Percentiles rank a stretch among this genome's conserved stretches.
Conservation (phyloP, 92 coral and sea anemone species). For the Phymanthus crucifer region DNA sequence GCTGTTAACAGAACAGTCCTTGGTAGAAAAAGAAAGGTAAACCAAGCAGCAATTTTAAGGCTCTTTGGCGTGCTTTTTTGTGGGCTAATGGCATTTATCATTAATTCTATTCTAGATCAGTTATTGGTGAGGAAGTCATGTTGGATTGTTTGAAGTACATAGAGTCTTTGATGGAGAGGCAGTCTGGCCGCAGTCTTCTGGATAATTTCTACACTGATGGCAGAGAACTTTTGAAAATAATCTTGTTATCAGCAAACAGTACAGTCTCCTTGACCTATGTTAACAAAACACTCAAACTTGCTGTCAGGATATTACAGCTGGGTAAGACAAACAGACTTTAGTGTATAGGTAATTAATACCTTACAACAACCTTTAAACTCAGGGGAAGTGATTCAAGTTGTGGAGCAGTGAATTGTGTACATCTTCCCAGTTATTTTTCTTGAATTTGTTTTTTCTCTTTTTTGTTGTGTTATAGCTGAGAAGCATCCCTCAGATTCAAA, state of each 20-base stretch:
- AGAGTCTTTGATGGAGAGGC: constrained; percentile 83
- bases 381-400: too few species aligned
- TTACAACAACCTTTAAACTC: background rate
- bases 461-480: constrained; percentile 48
- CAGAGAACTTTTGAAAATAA: constrained; percentile 67
- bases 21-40: constrained; percentile 65
- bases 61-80: background rate
- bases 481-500: constrained; percentile 73
- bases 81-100: background rate
- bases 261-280: constrained; percentile 88
- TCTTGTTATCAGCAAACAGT: constrained; percentile 81
- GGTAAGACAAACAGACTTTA: constrained; percentile 52
- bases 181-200: constrained; percentile 68
- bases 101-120: constrained; percentile 49
- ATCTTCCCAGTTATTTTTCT: background rate
- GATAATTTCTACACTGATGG: constrained; percentile 78
- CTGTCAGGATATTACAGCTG: constrained; percentile 77
- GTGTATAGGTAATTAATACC: background rate
- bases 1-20: constrained; percentile 82
- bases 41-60: too few species aligned
- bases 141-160: constrained; percentile 88
- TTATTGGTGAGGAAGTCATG: constrained; percentile 82
- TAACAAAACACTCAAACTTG: constrained; percentile 86
- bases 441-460: background rate
- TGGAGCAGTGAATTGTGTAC: too few species aligned